Evolutionary conservation across 2,113 vertebrate species (phyloP).

Genomic region (Oophaga pumilio): DNA sequence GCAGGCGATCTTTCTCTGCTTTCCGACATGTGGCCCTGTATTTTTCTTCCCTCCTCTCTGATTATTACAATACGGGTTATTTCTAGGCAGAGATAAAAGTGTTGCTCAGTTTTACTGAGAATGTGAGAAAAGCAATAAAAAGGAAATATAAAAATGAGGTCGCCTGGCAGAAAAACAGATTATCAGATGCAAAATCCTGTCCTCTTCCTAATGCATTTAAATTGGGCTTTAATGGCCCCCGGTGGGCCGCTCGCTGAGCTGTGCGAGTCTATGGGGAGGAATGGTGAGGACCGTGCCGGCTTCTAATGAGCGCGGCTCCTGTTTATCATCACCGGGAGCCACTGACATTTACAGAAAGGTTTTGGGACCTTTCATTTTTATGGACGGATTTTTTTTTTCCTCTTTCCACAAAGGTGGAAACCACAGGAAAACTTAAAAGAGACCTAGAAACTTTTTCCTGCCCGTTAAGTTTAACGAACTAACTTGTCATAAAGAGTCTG

Average conservation of each 20-base stretch:
- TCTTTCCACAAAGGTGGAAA: background rate
- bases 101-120: background rate
- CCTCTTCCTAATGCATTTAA: conserved; percentile 48
- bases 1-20: no score
- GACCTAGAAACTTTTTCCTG: background rate
- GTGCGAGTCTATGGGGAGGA: conserved; percentile 26
- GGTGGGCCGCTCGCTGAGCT: background rate
- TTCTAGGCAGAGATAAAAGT: conserved; percentile 25
- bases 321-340: conserved; percentile 21
- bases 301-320: conserved; percentile 1
- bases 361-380: conserved; percentile 11
- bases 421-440: background rate
- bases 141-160: background rate
- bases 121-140: conserved; percentile 23
- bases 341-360: conserved; percentile 23
- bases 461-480: conserved; percentile 15
- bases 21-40: background rate
- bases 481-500: conserved; percentile 7
- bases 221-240: conserved; percentile 19
- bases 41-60: background rate
- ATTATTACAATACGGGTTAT: background rate
- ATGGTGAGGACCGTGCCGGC: background rate
- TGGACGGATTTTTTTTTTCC: background rate
- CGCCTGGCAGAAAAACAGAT: conserved; percentile 11
- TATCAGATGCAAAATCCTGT: conserved; percentile 21